A percentile compares a stretch with the other conserved stretches of the same genome.
Evolutionary conservation across 2,113 vertebrate genomes (phyloP).

Genomic region (Aptenodytes patagonicus): DNA sequence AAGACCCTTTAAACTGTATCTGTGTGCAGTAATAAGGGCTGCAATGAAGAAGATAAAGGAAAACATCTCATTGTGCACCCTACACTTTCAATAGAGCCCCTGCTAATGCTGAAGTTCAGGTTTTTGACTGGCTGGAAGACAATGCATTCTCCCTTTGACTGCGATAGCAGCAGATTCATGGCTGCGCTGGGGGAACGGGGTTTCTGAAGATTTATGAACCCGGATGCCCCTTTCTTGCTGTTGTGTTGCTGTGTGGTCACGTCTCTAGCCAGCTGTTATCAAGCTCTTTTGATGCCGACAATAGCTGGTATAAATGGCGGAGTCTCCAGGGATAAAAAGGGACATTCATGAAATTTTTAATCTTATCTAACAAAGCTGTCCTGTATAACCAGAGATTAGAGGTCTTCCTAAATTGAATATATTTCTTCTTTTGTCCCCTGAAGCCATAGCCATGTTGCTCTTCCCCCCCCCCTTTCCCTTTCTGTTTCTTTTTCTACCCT

Average conservation of each 20-base stretch:
- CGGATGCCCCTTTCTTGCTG: constrained; percentile 33
- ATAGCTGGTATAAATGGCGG: constrained; percentile 23
- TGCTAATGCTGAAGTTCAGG: constrained; percentile 52
- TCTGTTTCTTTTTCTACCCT: not conserved
- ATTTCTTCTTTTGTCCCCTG: constrained; percentile 42
- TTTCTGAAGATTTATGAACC: constrained; percentile 47
- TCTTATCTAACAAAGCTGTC: constrained; percentile 69
- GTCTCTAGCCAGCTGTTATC: constrained; percentile 67
- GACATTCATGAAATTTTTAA: constrained; percentile 59
- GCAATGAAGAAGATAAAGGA: constrained; percentile 57
- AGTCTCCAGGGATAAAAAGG: constrained; percentile 58
- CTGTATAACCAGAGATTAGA: constrained; percentile 66
- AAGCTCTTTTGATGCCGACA: constrained; percentile 49
- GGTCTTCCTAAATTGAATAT: constrained; percentile 52
- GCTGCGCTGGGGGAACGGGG: not conserved
- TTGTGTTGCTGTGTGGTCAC: constrained; percentile 46
- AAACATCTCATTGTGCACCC: constrained; percentile 31
- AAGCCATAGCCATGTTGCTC: constrained; percentile 1
- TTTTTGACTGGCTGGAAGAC: constrained; percentile 40
- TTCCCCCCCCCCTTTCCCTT: not conserved
- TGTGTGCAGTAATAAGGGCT: constrained; percentile 33
- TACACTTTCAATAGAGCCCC: not conserved
- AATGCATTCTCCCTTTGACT: constrained; percentile 18
- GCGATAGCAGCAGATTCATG: constrained; percentile 38
- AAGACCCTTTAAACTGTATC: constrained; percentile 38